Conservation (phyloP, 2,888 invertebrate species). For the Sturmia bella region DNA sequence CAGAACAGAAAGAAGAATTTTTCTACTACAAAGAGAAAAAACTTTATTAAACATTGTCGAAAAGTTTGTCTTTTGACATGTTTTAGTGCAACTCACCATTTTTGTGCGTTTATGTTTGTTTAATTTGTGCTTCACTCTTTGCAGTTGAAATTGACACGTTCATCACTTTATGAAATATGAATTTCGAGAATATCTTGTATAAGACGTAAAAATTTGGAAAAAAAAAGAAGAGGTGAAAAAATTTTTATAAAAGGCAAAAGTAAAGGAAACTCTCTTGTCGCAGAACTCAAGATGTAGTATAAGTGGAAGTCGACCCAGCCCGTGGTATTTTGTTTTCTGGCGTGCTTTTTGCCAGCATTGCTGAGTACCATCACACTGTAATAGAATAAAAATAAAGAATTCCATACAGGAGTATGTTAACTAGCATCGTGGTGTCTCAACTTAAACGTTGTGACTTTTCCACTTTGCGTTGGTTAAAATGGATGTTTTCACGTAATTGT, state of each 20-base stretch:
- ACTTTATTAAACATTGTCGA: conserved; percentile 59
- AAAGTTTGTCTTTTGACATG: conserved; percentile 67
- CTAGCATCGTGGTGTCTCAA: conserved; percentile 68
- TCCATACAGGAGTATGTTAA: conserved; percentile 65
- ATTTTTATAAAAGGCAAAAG: too few relatives aligned
- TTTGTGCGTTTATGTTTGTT: conserved; percentile 40
- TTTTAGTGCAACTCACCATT: conserved; percentile 41
- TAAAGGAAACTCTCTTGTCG: too few relatives aligned
- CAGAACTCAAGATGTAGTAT: background rate
- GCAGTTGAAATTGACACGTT: background rate
- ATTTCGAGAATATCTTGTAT: background rate
- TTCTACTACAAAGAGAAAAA: conserved; percentile 34
- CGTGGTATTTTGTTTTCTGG: background rate
- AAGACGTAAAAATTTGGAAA: background rate
- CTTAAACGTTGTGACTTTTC: conserved; percentile 68
- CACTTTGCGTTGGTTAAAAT: conserved; percentile 22
- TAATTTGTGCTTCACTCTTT: background rate
- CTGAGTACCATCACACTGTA: conserved; percentile 31
- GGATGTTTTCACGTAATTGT: conserved; percentile 2
- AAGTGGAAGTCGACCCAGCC: conserved; percentile 4
- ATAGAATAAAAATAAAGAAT: conserved; percentile 51
- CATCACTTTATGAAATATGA: background rate
- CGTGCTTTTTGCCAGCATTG: conserved; percentile 26
- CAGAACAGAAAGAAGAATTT: background rate
- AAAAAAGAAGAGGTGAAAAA: too few relatives aligned